phyloP scores from a whole-genome alignment of 2,888 invertebrate species.

The Ommatoiulus sabulosus region DNA sequence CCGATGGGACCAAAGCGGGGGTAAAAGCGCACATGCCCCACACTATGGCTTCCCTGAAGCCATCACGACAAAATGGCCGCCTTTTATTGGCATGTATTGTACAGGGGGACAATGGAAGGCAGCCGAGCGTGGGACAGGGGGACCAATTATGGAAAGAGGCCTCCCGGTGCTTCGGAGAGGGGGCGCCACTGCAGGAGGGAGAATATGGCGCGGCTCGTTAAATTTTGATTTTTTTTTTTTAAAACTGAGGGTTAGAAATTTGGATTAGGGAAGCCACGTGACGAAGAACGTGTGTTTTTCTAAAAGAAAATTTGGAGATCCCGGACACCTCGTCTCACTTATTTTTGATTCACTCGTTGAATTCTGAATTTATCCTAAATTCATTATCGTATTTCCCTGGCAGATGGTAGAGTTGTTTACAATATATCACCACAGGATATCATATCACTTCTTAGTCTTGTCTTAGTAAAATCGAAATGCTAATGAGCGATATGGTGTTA shows the following conservation, averaged over 20 bases:
- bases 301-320: neutral
- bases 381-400: no score
- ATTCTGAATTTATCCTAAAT: no score
- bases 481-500: no score
- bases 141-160: neutral
- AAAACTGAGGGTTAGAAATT: neutral
- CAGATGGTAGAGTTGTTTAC: no score
- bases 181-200: constrained; percentile 20
- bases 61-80: constrained; percentile 20
- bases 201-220: neutral
- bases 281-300: neutral
- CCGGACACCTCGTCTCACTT: neutral
- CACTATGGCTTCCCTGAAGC: constrained; percentile 28
- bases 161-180: neutral
- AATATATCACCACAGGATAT: no score
- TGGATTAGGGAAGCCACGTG: neutral
- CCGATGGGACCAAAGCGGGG: neutral
- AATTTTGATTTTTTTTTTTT: neutral
- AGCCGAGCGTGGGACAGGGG: constrained; percentile 14
- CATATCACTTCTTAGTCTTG: no score
- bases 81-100: constrained; percentile 34
- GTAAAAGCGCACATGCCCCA: neutral
- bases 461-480: no score
- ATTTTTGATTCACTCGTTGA: no score
- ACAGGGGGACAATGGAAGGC: neutral